Percentiles rank a stretch among this genome's conserved stretches.
These are phyloP conservation scores for Rhyzopertha dominica DNA, from an alignment of 1,140 invertebrate genomes.

Conservation along the genomic window DNA sequence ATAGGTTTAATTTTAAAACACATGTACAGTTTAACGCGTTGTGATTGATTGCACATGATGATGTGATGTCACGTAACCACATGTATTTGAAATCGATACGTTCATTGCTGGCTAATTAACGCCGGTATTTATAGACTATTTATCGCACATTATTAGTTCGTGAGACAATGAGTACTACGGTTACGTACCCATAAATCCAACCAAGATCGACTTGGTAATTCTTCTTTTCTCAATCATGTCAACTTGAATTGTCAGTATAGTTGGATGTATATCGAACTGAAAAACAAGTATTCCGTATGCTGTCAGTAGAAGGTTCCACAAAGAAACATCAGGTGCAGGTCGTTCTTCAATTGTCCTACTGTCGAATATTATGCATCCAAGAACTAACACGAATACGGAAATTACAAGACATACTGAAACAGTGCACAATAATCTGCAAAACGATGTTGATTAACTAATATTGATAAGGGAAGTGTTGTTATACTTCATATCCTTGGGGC, in stretches of 20 bases:
- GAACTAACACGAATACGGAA: constrained; percentile 53
- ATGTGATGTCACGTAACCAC: too few relatives aligned
- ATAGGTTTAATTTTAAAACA: too few relatives aligned
- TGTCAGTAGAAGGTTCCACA: constrained; percentile 50
- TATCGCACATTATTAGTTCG: too few relatives aligned
- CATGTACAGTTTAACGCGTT: too few relatives aligned
- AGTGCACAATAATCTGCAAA: constrained; percentile 53
- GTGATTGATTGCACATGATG: too few relatives aligned
- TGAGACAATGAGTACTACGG: too few relatives aligned
- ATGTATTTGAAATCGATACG: too few relatives aligned
- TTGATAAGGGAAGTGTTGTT: constrained; percentile 13
- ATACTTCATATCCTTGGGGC: constrained; percentile 79
- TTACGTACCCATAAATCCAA: too few relatives aligned
- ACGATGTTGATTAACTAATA: constrained; percentile 9
- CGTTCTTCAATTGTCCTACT: constrained; percentile 3
- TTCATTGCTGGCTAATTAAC: too few relatives aligned
- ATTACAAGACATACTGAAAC: constrained; percentile 55
- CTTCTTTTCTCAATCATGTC: constrained; percentile 63
- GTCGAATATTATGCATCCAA: constrained; percentile 48
- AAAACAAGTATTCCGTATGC: constrained; percentile 63
- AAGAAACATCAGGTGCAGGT: constrained; percentile 1
- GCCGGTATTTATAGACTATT: too few relatives aligned
- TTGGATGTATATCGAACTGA: constrained; percentile 75
- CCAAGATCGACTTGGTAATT: background rate
- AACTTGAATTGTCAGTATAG: constrained; percentile 71